Evolutionary conservation across 2,888 invertebrate genomes (phyloP).

Genomic region (Perithous albicinctus): DNA sequence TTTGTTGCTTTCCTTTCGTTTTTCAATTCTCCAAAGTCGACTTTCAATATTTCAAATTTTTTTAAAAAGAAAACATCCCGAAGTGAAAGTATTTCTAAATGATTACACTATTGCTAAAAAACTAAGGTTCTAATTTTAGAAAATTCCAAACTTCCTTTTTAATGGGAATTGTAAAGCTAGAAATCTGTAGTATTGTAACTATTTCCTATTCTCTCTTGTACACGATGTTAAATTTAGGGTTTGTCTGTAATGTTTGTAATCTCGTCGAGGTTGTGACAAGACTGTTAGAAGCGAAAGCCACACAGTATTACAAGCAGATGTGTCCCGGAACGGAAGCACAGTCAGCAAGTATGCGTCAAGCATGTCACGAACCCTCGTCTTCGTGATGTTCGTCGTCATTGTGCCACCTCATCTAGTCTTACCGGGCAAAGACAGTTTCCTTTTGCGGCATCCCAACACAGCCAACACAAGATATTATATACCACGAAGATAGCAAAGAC

Average conservation of each 20-base stretch:
- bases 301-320: conserved; percentile 32
- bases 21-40: too few relatives aligned
- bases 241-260: neutral
- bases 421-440: conserved; percentile 29
- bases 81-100: too few relatives aligned
- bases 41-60: too few relatives aligned
- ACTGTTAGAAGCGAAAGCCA: conserved; percentile 4
- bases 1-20: too few relatives aligned
- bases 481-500: neutral
- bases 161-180: too few relatives aligned
- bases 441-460: conserved; percentile 31
- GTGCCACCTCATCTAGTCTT: conserved; percentile 12
- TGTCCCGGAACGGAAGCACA: conserved; percentile 3
- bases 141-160: too few relatives aligned
- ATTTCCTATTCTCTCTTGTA: too few relatives aligned
- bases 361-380: conserved; percentile 53
- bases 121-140: too few relatives aligned
- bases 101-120: too few relatives aligned
- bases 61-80: too few relatives aligned
- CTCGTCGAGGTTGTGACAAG: neutral
- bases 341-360: conserved; percentile 32
- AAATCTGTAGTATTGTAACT: too few relatives aligned
- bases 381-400: conserved; percentile 40
- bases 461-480: conserved; percentile 10
- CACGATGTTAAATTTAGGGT: neutral